Conservation (phyloP, 2,888 invertebrate genomes). For the Lasioglossum zephyrum region DNA sequence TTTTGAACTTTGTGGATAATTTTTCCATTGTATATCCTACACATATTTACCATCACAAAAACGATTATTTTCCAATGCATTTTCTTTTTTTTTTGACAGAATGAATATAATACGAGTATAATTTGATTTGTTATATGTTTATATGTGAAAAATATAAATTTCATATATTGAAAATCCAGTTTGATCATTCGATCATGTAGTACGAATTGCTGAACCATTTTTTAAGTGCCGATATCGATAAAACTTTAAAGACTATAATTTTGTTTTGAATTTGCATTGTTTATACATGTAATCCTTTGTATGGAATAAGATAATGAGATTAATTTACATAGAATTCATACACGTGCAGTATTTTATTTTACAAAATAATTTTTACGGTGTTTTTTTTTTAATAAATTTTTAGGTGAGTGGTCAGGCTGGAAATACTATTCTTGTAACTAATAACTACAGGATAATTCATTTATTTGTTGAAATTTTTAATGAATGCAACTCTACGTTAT, state of each 20-base stretch:
- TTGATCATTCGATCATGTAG: constrained; percentile 42
- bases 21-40: constrained; percentile 30
- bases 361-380: constrained; percentile 3
- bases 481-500: constrained; percentile 9
- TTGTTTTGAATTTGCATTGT: constrained; percentile 10
- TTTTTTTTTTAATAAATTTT: constrained; percentile 16
- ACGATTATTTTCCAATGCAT: constrained; percentile 48
- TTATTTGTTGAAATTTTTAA: constrained; percentile 15
- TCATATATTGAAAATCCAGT: constrained; percentile 45
- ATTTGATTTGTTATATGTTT: constrained; percentile 47
- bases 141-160: constrained; percentile 36
- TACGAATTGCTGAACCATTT: constrained; percentile 15
- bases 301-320: not conserved
- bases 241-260: constrained; percentile 7
- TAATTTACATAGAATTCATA: not conserved
- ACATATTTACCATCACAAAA: constrained; percentile 42
- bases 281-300: constrained; percentile 9
- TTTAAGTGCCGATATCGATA: not conserved
- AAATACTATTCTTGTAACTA: constrained; percentile 15
- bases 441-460: constrained; percentile 3
- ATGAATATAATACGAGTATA: constrained; percentile 38
- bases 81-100: constrained; percentile 29
- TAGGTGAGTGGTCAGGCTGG: constrained; percentile 45
- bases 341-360: constrained; percentile 11
- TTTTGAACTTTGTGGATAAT: constrained; percentile 10